A percentile compares a stretch with the other conserved stretches of the same genome.
Evolutionary conservation across 1,140 invertebrate species (phyloP).

Genomic region (Holcopasites calliopsidis): DNA sequence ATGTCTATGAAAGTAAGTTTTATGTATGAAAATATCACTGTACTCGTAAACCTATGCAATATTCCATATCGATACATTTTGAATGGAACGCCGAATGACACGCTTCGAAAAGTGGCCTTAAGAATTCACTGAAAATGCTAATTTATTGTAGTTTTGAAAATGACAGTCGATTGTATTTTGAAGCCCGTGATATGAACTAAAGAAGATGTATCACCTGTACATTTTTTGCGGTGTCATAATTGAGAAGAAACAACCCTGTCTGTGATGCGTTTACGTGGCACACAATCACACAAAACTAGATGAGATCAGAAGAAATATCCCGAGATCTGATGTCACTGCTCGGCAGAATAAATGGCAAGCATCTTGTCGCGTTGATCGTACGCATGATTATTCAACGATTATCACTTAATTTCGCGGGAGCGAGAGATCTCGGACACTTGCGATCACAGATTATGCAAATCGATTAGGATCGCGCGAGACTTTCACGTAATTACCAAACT

Average conservation of each 20-base stretch:
- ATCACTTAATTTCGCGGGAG: background rate
- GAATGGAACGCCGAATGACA: background rate
- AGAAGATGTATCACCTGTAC: too few species aligned
- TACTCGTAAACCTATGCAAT: background rate
- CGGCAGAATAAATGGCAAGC: background rate
- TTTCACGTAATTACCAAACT: constrained; percentile 1
- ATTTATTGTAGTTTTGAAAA: background rate
- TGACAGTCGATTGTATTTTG: background rate
- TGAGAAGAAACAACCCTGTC: background rate
- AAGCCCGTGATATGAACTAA: too few species aligned
- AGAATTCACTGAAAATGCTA: background rate
- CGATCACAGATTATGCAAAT: background rate
- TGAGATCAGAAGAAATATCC: constrained; percentile 36
- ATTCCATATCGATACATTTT: background rate
- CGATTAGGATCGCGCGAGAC: constrained; percentile 1
- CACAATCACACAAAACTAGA: background rate
- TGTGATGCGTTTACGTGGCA: background rate
- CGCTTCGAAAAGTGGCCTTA: background rate
- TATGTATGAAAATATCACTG: background rate
- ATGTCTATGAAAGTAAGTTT: constrained; percentile 59
- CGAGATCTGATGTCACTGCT: constrained; percentile 29
- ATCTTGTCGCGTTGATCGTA: background rate
- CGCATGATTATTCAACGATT: background rate
- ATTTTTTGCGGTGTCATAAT: background rate
- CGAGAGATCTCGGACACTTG: background rate